Evolutionary conservation across 1,140 invertebrate species (phyloP).

Genomic region (Reticulitermes speratus): DNA sequence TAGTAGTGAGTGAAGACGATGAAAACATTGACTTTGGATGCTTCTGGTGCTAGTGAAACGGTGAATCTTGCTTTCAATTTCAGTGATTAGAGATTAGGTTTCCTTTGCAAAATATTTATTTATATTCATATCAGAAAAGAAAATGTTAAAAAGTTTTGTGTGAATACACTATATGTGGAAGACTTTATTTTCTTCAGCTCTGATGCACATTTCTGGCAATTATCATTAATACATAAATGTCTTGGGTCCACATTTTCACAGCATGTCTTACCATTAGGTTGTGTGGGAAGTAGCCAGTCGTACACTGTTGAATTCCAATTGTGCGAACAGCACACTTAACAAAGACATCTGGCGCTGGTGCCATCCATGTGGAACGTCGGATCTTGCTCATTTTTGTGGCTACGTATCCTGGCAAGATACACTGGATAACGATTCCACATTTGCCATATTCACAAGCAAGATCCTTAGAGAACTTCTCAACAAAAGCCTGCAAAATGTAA

Average conservation of each 20-base stretch:
- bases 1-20: too few species aligned
- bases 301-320: conserved; percentile 69
- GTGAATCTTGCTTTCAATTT: too few species aligned
- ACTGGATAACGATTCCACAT: conserved; percentile 80
- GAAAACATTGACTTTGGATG: too few species aligned
- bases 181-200: neutral
- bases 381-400: conserved; percentile 93
- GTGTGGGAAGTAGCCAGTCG: conserved; percentile 79
- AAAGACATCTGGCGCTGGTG: conserved; percentile 74
- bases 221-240: neutral
- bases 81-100: neutral
- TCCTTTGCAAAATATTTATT: neutral
- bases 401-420: conserved; percentile 83
- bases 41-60: too few species aligned
- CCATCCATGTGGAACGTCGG: conserved; percentile 72
- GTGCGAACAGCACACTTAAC: conserved; percentile 75
- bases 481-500: conserved; percentile 62
- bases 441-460: conserved; percentile 75
- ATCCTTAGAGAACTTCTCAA: conserved; percentile 81
- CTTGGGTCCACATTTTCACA: neutral
- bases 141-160: neutral
- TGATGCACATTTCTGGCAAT: neutral
- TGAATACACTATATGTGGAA: neutral
- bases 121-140: neutral
- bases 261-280: conserved; percentile 56